These are phyloP conservation scores for Drosophila ezoana DNA, from an alignment of 2,888 invertebrate species.

Conservation along the genomic window DNA sequence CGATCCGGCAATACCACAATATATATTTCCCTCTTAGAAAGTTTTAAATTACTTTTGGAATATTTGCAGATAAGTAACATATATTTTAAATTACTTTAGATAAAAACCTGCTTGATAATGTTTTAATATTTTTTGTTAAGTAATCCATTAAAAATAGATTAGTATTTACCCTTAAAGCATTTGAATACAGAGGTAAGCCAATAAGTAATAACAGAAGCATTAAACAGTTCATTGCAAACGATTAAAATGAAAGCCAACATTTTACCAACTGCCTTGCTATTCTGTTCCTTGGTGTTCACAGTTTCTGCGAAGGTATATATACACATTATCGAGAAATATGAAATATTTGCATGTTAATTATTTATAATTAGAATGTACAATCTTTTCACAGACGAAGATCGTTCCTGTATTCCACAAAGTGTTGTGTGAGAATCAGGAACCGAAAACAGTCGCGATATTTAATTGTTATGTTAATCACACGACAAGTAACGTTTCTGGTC, in stretches of 20 bases:
- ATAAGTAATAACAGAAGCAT: background rate
- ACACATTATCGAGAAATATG: background rate
- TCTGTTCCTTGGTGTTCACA: background rate
- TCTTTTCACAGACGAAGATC: constrained; percentile 10
- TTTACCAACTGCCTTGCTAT: background rate
- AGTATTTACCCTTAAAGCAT: background rate
- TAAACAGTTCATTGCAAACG: background rate
- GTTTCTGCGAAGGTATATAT: background rate
- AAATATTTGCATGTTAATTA: too few species aligned
- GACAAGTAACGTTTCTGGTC: background rate
- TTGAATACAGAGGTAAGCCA: background rate
- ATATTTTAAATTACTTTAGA: background rate
- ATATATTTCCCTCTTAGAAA: background rate
- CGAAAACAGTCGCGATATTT: constrained; percentile 5
- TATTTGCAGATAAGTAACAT: too few species aligned
- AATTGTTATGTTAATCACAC: constrained; percentile 24
- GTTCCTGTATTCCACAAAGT: constrained; percentile 25
- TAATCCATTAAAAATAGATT: constrained; percentile 9
- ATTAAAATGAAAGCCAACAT: constrained; percentile 4
- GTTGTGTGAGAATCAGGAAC: constrained; percentile 24
- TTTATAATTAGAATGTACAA: background rate
- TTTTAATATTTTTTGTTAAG: background rate
- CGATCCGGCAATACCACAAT: too few species aligned
- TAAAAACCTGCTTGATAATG: background rate
- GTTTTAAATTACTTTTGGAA: background rate